phyloP scores from a whole-genome alignment of 2,113 vertebrate genomes.

The Halichoeres trimaculatus region DNA sequence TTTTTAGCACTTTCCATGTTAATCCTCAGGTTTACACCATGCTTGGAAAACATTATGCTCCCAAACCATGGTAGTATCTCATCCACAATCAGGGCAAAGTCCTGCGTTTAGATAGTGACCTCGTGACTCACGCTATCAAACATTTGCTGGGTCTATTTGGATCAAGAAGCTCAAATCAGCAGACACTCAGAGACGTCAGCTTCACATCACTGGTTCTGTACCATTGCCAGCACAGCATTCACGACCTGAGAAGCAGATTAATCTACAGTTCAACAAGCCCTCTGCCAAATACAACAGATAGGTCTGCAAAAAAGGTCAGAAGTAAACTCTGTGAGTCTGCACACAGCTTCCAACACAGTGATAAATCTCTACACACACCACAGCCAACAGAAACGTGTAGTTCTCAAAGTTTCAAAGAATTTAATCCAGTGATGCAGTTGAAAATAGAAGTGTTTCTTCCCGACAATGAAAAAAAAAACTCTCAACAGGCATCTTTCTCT shows the following conservation, averaged over 20 bases:
- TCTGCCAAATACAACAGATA: slow-evolving; percentile 62
- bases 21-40: not conserved
- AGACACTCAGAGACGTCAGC: slow-evolving; percentile 20
- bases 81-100: slow-evolving; percentile 9
- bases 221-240: slow-evolving; percentile 31
- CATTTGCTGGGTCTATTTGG: slow-evolving; percentile 20
- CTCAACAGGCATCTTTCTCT: slow-evolving; percentile 50
- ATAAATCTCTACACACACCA: slow-evolving; percentile 42
- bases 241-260: slow-evolving; percentile 51
- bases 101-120: slow-evolving; percentile 5
- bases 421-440: slow-evolving; percentile 27
- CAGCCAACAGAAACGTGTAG: slow-evolving; percentile 43
- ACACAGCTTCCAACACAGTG: slow-evolving; percentile 14
- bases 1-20: slow-evolving; percentile 4
- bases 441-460: slow-evolving; percentile 42
- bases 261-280: slow-evolving; percentile 60
- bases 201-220: slow-evolving; percentile 27
- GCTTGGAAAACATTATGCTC: not conserved
- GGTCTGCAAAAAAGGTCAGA: slow-evolving; percentile 44
- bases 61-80: not conserved
- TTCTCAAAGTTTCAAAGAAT: slow-evolving; percentile 53
- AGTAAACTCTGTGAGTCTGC: slow-evolving; percentile 24
- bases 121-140: slow-evolving; percentile 7
- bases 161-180: slow-evolving; percentile 22
- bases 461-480: slow-evolving; percentile 56